Evolutionary conservation across 2,797 vertebrate genomes (phyloP), one percentile per base, ranked within the genome.

Genomic region (Leucoraja ocellata): DNA sequence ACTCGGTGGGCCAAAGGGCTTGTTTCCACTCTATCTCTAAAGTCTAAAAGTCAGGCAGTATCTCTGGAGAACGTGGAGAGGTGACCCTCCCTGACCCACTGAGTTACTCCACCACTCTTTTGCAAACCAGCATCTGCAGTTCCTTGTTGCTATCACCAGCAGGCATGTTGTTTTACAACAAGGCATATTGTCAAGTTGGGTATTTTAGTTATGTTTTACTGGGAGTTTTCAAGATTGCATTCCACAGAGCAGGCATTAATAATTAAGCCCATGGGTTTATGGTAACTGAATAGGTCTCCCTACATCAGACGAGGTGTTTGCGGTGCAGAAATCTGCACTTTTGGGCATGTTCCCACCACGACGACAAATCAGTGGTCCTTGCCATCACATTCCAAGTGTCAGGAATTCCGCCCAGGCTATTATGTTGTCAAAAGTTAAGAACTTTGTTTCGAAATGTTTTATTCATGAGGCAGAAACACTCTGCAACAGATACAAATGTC

Each of bases 351-450:
- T 88, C 32, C n/a, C n/a, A 68, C 10, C 28, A 63, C 63, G 4
- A 6, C 14, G 2, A 18, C 84, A 36, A 65, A 36, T 21, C 84
- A 32, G 7, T 86, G 61, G 84, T 32, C 28, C 65, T 88, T n/a
- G 65, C n/a, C n/a, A 65, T 88, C 63, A 36, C 65, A 88, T 88
- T 68, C 36, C 84, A 65, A 68, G 84, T 68, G 36, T 16, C 84
- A 32, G n/a, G 61, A 68, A 68, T 88, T 36, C 21, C n/a, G 63
- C n/a, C n/a, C 7, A 2, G 16, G 0, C 61, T 23, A 36, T 88
- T 88, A 88, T 36, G 63, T 36, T 88, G 84, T 88, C 63, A 68
- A 88, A n/a, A 68, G 68, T 88, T 88, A 88, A 88, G 32, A 68
- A 13, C n/a, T 68, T 68, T 32, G 32, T 21, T 88, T 88, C n/a